phyloP scores from a whole-genome alignment of 2,113 vertebrate species.

The Tretioscincus oriximinensis region DNA sequence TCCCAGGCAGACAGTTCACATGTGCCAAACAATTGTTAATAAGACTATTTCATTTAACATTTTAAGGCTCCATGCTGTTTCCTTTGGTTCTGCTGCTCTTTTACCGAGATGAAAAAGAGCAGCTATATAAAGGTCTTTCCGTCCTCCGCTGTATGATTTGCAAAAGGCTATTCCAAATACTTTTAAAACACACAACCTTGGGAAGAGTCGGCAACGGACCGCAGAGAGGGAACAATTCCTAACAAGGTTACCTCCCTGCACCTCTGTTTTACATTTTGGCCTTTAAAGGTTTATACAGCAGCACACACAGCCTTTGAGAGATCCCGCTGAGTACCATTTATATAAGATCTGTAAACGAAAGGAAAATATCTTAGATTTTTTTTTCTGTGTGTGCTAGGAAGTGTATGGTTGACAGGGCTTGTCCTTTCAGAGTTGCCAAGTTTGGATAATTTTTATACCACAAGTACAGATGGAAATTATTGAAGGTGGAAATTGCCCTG shows the following conservation, averaged over 20 bases:
- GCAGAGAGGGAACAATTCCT: constrained; percentile 71
- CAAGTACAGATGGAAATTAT: constrained; percentile 4
- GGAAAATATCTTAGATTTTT: constrained; percentile 49
- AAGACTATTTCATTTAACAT: neutral
- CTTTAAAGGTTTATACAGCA: constrained; percentile 5
- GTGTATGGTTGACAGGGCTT: constrained; percentile 56
- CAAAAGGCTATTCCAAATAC: constrained; percentile 35
- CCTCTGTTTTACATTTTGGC: neutral
- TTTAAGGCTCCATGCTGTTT: neutral
- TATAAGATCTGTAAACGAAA: constrained; percentile 68
- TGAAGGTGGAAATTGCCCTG: neutral
- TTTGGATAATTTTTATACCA: constrained; percentile 45
- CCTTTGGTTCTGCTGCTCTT: neutral
- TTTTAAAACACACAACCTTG: constrained; percentile 58
- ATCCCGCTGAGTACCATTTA: constrained; percentile 64
- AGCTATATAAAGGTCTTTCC: constrained; percentile 22
- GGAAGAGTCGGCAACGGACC: constrained; percentile 51
- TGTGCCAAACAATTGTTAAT: neutral
- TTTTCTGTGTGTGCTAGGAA: constrained; percentile 43
- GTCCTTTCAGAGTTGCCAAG: constrained; percentile 38
- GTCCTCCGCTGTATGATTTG: constrained; percentile 18
- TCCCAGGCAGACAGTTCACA: too few relatives aligned
- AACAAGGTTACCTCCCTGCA: constrained; percentile 72
- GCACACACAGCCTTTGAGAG: constrained; percentile 14
- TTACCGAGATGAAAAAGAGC: neutral